phyloP scores from a whole-genome alignment of 2,888 invertebrate species.

The Punctoribates punctum region DNA sequence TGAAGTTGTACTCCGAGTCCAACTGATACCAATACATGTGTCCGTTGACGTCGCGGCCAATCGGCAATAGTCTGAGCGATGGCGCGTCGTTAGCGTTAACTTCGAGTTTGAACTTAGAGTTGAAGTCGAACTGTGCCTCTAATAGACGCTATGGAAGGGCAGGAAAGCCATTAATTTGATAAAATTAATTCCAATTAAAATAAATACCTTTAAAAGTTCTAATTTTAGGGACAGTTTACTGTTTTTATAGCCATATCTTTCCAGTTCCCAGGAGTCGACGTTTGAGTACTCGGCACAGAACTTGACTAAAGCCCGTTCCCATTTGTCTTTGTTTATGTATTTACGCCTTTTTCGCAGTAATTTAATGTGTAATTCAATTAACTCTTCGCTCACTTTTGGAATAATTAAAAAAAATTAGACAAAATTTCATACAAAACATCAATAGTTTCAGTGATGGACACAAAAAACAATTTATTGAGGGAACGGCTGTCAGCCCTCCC shows the following conservation, averaged over 20 bases:
- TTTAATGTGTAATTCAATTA: slow-evolving; percentile 80
- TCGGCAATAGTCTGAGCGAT: slow-evolving; percentile 77
- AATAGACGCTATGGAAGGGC: slow-evolving; percentile 65
- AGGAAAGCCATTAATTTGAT: background rate
- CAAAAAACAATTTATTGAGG: background rate
- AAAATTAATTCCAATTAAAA: background rate
- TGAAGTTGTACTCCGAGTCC: slow-evolving; percentile 79
- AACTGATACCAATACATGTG: slow-evolving; percentile 90
- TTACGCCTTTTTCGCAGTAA: slow-evolving; percentile 68
- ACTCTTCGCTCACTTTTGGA: slow-evolving; percentile 68
- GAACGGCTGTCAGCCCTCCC: background rate
- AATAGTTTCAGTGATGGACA: background rate
- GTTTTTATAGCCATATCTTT: slow-evolving; percentile 91
- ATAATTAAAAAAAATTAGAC: slow-evolving; percentile 46
- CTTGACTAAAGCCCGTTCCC: slow-evolving; percentile 83
- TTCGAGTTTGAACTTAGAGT: slow-evolving; percentile 80
- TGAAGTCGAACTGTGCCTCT: slow-evolving; percentile 91
- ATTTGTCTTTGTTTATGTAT: slow-evolving; percentile 63
- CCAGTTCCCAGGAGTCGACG: slow-evolving; percentile 93
- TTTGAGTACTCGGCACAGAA: slow-evolving; percentile 65
- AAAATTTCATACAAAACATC: slow-evolving; percentile 27
- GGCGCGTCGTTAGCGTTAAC: slow-evolving; percentile 60
- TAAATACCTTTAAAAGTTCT: slow-evolving; percentile 70
- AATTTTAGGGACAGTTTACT: slow-evolving; percentile 82
- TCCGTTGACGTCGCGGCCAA: slow-evolving; percentile 86